Conservation (phyloP, 2,888 invertebrate genomes). For the Diplazon laetatorius region DNA sequence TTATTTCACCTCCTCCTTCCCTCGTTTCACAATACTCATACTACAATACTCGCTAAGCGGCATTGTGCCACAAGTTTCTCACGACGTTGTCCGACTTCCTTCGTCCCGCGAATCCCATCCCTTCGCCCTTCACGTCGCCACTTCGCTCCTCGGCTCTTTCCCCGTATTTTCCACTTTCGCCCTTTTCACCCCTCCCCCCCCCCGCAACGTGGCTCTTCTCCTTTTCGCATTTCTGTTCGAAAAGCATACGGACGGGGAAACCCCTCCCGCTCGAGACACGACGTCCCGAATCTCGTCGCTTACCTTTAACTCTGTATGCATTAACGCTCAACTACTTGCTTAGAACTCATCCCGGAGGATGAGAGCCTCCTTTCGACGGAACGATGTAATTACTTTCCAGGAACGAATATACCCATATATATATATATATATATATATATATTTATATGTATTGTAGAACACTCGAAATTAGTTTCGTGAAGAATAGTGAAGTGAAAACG, state of each 20-base stretch:
- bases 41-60: slow-evolving; percentile 49
- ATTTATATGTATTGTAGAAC: no score
- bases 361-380: neutral
- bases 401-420: slow-evolving; percentile 18
- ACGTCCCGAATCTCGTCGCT: slow-evolving; percentile 4
- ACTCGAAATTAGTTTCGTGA: no score
- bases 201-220: neutral
- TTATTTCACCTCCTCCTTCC: slow-evolving; percentile 2
- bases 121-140: slow-evolving; percentile 12
- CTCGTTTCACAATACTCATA: neutral
- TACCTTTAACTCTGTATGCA: neutral
- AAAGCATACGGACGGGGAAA: slow-evolving; percentile 13
- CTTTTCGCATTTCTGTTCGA: slow-evolving; percentile 37
- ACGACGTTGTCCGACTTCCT: slow-evolving; percentile 54
- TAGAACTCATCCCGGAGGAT: slow-evolving; percentile 1
- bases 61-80: slow-evolving; percentile 58
- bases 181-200: neutral
- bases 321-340: slow-evolving; percentile 27
- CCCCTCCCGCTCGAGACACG: slow-evolving; percentile 5
- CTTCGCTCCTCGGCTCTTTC: no score
- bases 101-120: slow-evolving; percentile 8
- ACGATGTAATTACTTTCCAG: slow-evolving; percentile 4
- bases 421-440: no score
- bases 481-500: no score
- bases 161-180: no score